Conservation (phyloP, 1,140 invertebrate genomes). For the Trachymyrmex septentrionalis region DNA sequence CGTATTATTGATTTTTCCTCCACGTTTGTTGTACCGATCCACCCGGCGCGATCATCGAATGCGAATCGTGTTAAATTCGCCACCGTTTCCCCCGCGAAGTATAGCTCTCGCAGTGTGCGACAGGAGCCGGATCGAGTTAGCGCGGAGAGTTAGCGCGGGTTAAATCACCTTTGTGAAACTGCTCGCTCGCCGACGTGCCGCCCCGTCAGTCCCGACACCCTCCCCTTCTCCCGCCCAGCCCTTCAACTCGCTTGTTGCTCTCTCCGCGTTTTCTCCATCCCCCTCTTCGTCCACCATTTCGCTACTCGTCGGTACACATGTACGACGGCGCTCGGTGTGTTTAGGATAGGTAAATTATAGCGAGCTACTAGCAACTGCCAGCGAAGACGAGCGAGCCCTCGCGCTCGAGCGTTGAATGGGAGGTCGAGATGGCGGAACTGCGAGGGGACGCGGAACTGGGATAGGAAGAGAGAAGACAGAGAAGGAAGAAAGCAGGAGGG, state of each 20-base stretch:
- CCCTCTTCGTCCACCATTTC: constrained; percentile 9
- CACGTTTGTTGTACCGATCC: neutral
- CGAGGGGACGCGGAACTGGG: too few species aligned
- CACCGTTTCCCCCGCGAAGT: constrained; percentile 42
- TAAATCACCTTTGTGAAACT: constrained; percentile 75
- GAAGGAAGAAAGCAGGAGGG: constrained; percentile 39
- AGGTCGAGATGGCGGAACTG: constrained; percentile 24
- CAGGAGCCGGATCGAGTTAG: constrained; percentile 71
- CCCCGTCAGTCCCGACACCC: neutral
- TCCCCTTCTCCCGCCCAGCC: constrained; percentile 4
- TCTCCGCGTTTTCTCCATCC: constrained; percentile 6
- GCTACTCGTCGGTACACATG: constrained; percentile 62
- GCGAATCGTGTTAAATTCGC: constrained; percentile 35
- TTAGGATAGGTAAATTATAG: constrained; percentile 74
- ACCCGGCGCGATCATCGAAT: neutral
- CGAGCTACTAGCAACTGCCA: constrained; percentile 46
- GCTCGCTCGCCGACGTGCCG: constrained; percentile 44
- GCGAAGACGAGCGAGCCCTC: constrained; percentile 54
- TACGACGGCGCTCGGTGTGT: constrained; percentile 57
- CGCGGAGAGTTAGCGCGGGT: constrained; percentile 61
- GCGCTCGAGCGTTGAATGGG: constrained; percentile 29
- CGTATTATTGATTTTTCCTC: neutral
- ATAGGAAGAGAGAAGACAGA: neutral
- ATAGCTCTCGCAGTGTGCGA: constrained; percentile 59
- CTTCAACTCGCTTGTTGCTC: constrained; percentile 7